These are phyloP conservation scores for Drymonia ruficornis DNA, from an alignment of 2,888 invertebrate species.

Conservation along the genomic window DNA sequence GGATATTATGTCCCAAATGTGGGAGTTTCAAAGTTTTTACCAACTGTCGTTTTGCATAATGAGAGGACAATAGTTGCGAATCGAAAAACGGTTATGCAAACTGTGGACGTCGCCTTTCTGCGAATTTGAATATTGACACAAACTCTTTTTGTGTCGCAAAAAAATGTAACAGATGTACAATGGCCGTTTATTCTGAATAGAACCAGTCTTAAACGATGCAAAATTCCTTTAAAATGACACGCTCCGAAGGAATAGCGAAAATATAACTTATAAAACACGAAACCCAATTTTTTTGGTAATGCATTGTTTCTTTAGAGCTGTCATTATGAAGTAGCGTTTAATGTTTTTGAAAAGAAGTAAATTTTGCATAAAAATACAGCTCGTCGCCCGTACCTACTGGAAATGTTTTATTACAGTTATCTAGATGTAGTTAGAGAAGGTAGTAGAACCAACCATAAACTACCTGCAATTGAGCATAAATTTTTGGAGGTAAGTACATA, in stretches of 20 bases:
- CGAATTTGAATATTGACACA: conserved; percentile 72
- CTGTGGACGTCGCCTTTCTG: conserved; percentile 54
- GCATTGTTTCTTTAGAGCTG: conserved; percentile 35
- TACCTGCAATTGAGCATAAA: no score
- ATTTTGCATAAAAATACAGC: conserved; percentile 3
- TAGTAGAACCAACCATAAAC: no score
- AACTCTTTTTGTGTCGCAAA: conserved; percentile 59
- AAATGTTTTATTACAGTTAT: no score
- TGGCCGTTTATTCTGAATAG: conserved; percentile 43
- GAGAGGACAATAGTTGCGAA: conserved; percentile 38
- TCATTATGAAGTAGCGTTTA: conserved; percentile 52
- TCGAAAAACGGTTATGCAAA: conserved; percentile 65
- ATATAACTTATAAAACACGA: conserved; percentile 51
- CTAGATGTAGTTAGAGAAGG: no score
- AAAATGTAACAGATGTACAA: conserved; percentile 46
- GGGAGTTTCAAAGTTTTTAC: conserved; percentile 21
- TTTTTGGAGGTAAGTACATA: no score
- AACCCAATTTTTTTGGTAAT: conserved; percentile 50
- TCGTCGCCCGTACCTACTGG: background rate
- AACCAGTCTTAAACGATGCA: conserved; percentile 47
- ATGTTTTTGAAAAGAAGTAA: conserved; percentile 23
- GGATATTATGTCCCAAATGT: conserved; percentile 14
- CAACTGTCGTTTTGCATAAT: conserved; percentile 22
- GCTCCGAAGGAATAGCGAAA: conserved; percentile 56
- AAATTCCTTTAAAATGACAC: conserved; percentile 52